A percentile compares a stretch with the other conserved stretches of the same genome.
These are phyloP conservation scores for Grus americana DNA, from an alignment of 2,113 vertebrate species.

Conservation along the genomic window DNA sequence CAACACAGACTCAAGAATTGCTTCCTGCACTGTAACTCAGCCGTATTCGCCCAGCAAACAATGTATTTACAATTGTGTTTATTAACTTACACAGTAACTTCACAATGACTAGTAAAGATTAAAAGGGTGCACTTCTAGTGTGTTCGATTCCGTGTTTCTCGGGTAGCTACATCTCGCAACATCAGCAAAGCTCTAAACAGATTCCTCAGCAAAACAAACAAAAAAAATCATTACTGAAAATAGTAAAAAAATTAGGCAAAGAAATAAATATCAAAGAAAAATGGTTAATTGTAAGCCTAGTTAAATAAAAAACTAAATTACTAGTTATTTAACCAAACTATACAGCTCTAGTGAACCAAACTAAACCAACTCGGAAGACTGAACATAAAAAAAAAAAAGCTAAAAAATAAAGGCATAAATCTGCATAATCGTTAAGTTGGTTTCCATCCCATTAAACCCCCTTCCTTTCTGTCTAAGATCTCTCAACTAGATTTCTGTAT, in stretches of 20 bases:
- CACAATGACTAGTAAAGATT: conserved; percentile 79
- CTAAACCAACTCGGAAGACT: conserved; percentile 74
- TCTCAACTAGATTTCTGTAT: conserved; percentile 18
- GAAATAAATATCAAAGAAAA: conserved; percentile 89
- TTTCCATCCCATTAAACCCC: conserved; percentile 37
- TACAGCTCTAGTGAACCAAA: conserved; percentile 71
- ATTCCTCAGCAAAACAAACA: conserved; percentile 57
- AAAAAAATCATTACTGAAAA: conserved; percentile 44
- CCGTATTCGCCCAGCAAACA: conserved; percentile 71
- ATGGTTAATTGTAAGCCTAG: conserved; percentile 76
- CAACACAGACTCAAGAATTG: conserved; percentile 51
- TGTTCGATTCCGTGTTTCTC: conserved; percentile 60
- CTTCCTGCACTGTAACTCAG: conserved; percentile 66
- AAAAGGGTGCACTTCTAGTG: conserved; percentile 75
- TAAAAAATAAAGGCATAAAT: conserved; percentile 79
- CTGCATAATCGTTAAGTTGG: conserved; percentile 72
- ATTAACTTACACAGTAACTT: conserved; percentile 80
- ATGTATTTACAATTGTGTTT: conserved; percentile 80
- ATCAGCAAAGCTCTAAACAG: conserved; percentile 68
- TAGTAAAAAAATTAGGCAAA: conserved; percentile 49
- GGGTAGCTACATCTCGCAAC: conserved; percentile 69
- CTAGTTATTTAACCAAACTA: conserved; percentile 75
- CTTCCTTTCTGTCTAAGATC: background rate
- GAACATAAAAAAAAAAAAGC: conserved; percentile 63
- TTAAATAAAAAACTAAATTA: conserved; percentile 75